These are phyloP conservation scores for Chaenocephalus aceratus DNA, from an alignment of 2,113 vertebrate species.

Conservation along the genomic window DNA sequence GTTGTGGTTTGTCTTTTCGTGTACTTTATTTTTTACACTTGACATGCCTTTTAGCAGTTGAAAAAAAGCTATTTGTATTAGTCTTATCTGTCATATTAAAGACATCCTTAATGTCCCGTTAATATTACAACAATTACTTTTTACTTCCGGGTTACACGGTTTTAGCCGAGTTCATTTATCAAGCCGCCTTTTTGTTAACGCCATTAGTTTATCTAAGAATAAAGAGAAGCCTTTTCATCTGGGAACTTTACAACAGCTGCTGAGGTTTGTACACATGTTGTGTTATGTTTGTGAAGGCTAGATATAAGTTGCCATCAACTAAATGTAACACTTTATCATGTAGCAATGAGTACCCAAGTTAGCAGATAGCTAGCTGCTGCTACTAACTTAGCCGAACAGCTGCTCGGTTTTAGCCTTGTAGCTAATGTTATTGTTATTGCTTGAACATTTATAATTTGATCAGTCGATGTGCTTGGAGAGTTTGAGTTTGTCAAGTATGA, in stretches of 20 bases:
- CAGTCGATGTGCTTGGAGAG: fast-evolving
- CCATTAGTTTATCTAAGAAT: conserved; percentile 43
- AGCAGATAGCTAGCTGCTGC: conserved; percentile 57
- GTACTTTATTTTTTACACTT: not conserved
- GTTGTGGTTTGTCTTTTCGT: conserved; percentile 55
- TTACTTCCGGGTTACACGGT: conserved; percentile 67
- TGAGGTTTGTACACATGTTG: conserved; percentile 34
- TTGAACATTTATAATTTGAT: not conserved
- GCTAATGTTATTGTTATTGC: not conserved
- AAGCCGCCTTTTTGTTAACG: conserved; percentile 41
- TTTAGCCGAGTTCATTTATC: conserved; percentile 15
- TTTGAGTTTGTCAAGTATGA: not conserved
- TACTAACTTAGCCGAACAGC: conserved; percentile 51
- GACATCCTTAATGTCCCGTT: no score
- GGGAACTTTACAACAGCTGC: conserved; percentile 15
- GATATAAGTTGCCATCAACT: not conserved
- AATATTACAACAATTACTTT: conserved; percentile 22
- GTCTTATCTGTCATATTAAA: not conserved
- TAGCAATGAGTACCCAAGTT: conserved; percentile 26
- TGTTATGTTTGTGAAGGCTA: not conserved
- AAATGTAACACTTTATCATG: not conserved
- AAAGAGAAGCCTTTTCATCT: not conserved
- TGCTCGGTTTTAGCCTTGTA: conserved; percentile 15
- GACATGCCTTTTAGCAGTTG: not conserved
- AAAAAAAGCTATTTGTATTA: not conserved